Evolutionary conservation across 2,888 invertebrate species (phyloP).

Genomic region (Homarus gammarus): DNA sequence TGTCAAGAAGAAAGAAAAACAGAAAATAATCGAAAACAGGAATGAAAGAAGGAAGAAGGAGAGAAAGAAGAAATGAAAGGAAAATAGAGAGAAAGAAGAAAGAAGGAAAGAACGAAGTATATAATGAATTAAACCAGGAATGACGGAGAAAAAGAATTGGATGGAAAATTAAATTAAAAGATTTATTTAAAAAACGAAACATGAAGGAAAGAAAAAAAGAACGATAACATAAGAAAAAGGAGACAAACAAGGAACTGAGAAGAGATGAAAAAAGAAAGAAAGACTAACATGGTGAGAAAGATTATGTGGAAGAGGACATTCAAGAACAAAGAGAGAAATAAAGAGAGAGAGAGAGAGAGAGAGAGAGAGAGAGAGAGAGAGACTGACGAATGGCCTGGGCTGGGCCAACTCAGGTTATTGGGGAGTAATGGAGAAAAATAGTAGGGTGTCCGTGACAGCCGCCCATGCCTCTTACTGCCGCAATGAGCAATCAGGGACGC

Average conservation of each 20-base stretch:
- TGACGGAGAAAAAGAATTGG: slow-evolving; percentile 2
- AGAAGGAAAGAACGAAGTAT: background rate
- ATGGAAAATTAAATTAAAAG: background rate
- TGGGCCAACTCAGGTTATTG: slow-evolving; percentile 54
- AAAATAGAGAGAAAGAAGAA: slow-evolving; percentile 5
- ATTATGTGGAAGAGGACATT: too few species aligned
- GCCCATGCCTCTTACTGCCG: slow-evolving; percentile 59
- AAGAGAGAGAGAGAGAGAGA: slow-evolving; percentile 7
- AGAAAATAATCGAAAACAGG: too few species aligned
- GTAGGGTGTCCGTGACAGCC: slow-evolving; percentile 28
- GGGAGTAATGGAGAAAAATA: slow-evolving; percentile 63
- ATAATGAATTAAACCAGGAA: background rate
- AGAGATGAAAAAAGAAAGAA: background rate
- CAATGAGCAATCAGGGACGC: slow-evolving; percentile 69
- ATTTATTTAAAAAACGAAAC: background rate
- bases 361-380: slow-evolving; percentile 25
- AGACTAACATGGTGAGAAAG: background rate
- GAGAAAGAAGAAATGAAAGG: background rate
- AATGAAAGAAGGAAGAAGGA: background rate
- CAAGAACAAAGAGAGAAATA: background rate
- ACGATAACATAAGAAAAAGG: background rate
- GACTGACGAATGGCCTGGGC: slow-evolving; percentile 6
- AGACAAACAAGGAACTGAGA: background rate
- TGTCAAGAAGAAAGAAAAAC: background rate
- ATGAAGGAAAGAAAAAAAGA: background rate